Conservation (phyloP, 2,888 invertebrate species). For the Ptychoptera contaminata region DNA sequence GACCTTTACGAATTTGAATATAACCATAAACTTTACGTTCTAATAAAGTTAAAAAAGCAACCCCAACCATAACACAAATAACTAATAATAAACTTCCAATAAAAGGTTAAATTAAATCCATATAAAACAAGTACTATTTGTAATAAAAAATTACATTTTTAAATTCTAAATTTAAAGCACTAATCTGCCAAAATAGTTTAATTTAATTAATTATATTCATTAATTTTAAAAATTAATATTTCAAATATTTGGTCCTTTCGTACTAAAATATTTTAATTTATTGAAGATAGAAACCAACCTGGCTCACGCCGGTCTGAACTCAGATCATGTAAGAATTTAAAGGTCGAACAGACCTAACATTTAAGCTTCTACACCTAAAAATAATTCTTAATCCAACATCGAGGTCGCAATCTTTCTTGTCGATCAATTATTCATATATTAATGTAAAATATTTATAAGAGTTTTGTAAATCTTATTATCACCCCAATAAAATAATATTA, state of each 20-base stretch:
- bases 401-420: slow-evolving; percentile 67
- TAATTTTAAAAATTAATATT: slow-evolving; percentile 34
- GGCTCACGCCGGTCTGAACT: slow-evolving; percentile 75
- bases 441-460: slow-evolving; percentile 33
- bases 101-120: slow-evolving; percentile 31
- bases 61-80: slow-evolving; percentile 43
- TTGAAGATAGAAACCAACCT: slow-evolving; percentile 74
- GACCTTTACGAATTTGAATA: slow-evolving; percentile 58
- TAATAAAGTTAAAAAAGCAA: slow-evolving; percentile 56
- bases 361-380: slow-evolving; percentile 48
- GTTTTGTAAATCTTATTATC: slow-evolving; percentile 42
- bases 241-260: slow-evolving; percentile 56
- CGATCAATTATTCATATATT: slow-evolving; percentile 38
- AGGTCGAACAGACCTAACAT: slow-evolving; percentile 66
- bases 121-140: slow-evolving; percentile 37
- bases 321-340: slow-evolving; percentile 76
- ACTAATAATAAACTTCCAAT: slow-evolving; percentile 36
- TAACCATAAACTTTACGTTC: slow-evolving; percentile 56
- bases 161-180: slow-evolving; percentile 56
- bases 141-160: slow-evolving; percentile 40
- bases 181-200: slow-evolving; percentile 48
- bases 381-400: slow-evolving; percentile 71
- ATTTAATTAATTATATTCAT: slow-evolving; percentile 19
- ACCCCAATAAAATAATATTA: slow-evolving; percentile 45
- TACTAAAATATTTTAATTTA: slow-evolving; percentile 46